phyloP scores from a whole-genome alignment of 64 coral and sea anemone genomes.

The Dendrophyllia cribrosa region DNA sequence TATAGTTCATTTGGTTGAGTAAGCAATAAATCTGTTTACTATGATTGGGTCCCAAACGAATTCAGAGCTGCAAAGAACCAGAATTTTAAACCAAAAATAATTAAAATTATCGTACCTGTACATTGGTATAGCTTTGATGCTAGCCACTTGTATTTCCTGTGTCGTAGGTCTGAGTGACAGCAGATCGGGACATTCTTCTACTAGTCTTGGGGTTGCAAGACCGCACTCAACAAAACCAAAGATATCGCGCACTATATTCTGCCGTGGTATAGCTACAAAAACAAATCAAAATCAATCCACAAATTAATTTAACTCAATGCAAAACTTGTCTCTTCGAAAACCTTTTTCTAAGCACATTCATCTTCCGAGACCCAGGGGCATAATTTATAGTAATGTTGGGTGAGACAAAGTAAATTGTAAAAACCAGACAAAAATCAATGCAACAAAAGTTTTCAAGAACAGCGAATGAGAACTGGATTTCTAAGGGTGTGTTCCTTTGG shows the following conservation, averaged over 20 bases:
- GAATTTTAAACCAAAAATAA: no score
- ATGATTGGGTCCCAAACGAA: no score
- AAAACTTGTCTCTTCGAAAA: no score
- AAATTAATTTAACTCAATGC: neutral
- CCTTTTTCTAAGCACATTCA: no score
- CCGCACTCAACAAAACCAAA: conserved; percentile 84
- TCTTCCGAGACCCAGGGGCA: no score
- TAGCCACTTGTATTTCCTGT: conserved; percentile 80
- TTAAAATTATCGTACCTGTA: conserved; percentile 49
- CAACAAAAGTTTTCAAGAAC: no score
- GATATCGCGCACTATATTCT: conserved; percentile 98
- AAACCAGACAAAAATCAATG: no score
- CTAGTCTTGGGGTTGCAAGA: conserved; percentile 57
- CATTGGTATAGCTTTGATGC: conserved; percentile 74
- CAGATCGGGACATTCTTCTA: conserved; percentile 80
- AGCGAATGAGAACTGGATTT: no score
- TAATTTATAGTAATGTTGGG: no score
- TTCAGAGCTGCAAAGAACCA: neutral
- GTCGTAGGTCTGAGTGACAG: conserved; percentile 62
- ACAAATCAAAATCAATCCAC: neutral
- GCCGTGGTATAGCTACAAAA: conserved; percentile 88
- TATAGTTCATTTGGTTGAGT: neutral
- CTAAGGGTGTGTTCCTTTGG: no score
- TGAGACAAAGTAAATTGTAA: no score
- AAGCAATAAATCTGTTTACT: no score